Percentiles rank a stretch among this genome's conserved stretches.
These are phyloP conservation scores for Pseudococcus viburni DNA, from an alignment of 2,888 invertebrate genomes.

Conservation along the genomic window DNA sequence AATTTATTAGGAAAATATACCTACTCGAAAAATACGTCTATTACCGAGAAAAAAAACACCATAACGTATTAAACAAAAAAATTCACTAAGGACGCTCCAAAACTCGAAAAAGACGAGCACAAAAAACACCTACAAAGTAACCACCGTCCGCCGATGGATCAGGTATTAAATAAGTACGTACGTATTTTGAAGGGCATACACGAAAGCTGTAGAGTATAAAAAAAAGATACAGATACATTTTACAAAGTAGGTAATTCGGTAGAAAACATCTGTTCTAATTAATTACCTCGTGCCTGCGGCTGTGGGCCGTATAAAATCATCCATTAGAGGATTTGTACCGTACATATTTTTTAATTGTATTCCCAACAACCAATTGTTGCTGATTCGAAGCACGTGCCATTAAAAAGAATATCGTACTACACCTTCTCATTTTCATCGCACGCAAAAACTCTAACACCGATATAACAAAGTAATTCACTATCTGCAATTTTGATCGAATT, in stretches of 20 bases:
- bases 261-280: slow-evolving; percentile 3
- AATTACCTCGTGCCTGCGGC: slow-evolving; percentile 21
- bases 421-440: neutral
- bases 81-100: neutral
- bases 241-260: slow-evolving; percentile 25
- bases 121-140: neutral
- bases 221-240: slow-evolving; percentile 28
- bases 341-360: neutral
- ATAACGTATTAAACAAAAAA: neutral
- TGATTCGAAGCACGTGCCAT: slow-evolving; percentile 7
- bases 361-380: slow-evolving; percentile 12
- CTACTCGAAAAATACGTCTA: neutral
- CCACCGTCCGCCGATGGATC: neutral
- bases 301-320: slow-evolving; percentile 32
- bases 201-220: neutral
- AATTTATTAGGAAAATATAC: too few relatives aligned
- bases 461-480: neutral
- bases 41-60: neutral
- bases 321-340: neutral
- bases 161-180: neutral
- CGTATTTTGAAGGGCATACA: slow-evolving; percentile 28
- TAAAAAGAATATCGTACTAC: neutral
- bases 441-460: neutral
- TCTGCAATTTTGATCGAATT: neutral
- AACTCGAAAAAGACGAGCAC: neutral